Conservation (phyloP, 2,888 invertebrate genomes). For the Seira musarum region DNA sequence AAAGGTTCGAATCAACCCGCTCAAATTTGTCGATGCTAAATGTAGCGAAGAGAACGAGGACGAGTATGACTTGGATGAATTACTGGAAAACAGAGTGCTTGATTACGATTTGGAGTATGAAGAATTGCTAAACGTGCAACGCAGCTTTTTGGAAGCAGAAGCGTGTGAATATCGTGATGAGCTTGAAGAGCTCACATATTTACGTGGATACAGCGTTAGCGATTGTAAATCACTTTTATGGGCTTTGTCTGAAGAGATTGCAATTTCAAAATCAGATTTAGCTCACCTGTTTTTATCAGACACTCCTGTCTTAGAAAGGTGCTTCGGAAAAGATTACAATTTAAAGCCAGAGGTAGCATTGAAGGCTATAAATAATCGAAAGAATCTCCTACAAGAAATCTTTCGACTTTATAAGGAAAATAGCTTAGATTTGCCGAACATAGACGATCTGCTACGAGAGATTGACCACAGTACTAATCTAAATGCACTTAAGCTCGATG, state of each 20-base stretch:
- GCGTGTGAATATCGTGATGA: slow-evolving; percentile 11
- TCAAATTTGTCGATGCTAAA: too few relatives aligned
- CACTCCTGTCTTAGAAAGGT: too few relatives aligned
- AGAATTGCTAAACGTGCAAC: too few relatives aligned
- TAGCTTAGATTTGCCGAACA: slow-evolving; percentile 56
- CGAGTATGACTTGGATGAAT: slow-evolving; percentile 67
- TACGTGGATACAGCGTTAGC: slow-evolving; percentile 28
- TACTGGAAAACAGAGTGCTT: slow-evolving; percentile 59
- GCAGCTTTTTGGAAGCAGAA: slow-evolving; percentile 57
- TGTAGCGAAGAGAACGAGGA: slow-evolving; percentile 59
- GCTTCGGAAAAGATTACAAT: slow-evolving; percentile 4
- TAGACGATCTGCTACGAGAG: slow-evolving; percentile 27
- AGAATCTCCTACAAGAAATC: slow-evolving; percentile 43
- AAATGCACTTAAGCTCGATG: slow-evolving; percentile 31
- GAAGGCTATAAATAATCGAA: slow-evolving; percentile 26
- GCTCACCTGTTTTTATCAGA: too few relatives aligned
- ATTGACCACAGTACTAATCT: slow-evolving; percentile 16
- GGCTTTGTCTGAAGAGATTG: too few relatives aligned
- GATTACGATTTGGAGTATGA: too few relatives aligned
- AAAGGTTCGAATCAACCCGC: too few relatives aligned
- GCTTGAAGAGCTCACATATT: slow-evolving; percentile 24
- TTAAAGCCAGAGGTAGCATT: background rate
- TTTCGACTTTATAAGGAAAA: slow-evolving; percentile 47
- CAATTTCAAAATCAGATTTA: too few relatives aligned
- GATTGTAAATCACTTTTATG: slow-evolving; percentile 26